Conservation (phyloP, 2,888 invertebrate species). For the Eustalomyia histrio region DNA sequence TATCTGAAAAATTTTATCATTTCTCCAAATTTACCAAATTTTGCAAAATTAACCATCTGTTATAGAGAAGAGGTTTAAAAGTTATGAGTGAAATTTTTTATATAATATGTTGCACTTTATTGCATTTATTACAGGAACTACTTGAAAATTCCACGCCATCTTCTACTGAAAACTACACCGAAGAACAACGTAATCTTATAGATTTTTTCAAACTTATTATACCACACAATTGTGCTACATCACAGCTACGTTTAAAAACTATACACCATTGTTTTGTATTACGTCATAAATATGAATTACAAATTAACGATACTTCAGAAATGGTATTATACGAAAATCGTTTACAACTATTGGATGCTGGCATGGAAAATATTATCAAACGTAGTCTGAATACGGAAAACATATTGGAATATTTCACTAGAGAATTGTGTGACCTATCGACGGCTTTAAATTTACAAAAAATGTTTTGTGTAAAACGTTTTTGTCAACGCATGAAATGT, state of each 20-base stretch:
- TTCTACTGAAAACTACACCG: constrained; percentile 64
- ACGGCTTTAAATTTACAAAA: constrained; percentile 70
- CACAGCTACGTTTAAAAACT: constrained; percentile 68
- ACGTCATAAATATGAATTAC: constrained; percentile 70
- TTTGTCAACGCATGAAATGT: constrained; percentile 73
- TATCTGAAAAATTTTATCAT: too few relatives aligned
- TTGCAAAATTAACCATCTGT: too few relatives aligned
- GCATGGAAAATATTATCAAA: constrained; percentile 71
- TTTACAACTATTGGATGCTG: constrained; percentile 70
- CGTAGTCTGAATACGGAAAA: constrained; percentile 70
- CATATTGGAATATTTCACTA: constrained; percentile 71
- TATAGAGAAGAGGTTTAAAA: too few relatives aligned
- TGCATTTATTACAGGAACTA: constrained; percentile 67
- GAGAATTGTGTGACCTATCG: constrained; percentile 73
- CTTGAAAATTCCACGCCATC: constrained; percentile 67
- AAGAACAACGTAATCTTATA: constrained; percentile 71
- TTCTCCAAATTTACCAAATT: too few relatives aligned
- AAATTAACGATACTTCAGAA: constrained; percentile 66
- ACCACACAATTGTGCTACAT: constrained; percentile 65
- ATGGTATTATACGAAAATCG: constrained; percentile 69
- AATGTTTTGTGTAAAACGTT: constrained; percentile 71
- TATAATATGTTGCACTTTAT: too few relatives aligned
- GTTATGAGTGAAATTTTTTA: too few relatives aligned
- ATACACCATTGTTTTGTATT: constrained; percentile 73
- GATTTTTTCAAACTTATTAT: constrained; percentile 75